phyloP scores from a whole-genome alignment of 2,113 vertebrate genomes.

The Pseudopipra pipra region DNA sequence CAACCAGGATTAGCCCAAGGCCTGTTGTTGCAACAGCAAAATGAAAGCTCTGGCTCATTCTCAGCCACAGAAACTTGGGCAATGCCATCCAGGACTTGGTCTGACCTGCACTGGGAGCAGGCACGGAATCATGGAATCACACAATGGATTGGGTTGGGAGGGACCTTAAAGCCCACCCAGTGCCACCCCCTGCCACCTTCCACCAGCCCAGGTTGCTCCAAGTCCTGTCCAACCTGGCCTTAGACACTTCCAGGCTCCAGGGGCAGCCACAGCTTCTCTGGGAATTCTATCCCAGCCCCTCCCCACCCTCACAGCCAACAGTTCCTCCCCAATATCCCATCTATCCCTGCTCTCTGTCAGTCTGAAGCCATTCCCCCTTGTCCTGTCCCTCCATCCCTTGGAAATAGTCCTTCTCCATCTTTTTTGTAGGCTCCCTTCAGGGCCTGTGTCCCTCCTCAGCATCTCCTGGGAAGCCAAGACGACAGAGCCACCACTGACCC shows the following conservation, averaged over 20 bases:
- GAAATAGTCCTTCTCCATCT: not conserved
- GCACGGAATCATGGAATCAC: not conserved
- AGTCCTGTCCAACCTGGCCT: not conserved
- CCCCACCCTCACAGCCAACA: not conserved
- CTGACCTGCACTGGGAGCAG: not conserved
- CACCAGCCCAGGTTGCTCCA: not conserved
- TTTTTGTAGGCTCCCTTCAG: not conserved
- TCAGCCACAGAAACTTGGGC: not conserved
- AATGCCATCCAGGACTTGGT: not conserved
- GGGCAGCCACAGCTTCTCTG: not conserved
- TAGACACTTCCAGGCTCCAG: not conserved
- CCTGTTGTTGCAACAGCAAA: not conserved
- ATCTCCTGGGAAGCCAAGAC: not conserved
- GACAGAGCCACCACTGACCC: not conserved
- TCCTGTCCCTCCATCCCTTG: not conserved
- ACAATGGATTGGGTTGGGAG: not conserved
- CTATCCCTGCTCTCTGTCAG: not conserved
- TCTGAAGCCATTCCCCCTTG: not conserved
- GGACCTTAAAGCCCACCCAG: too few species aligned
- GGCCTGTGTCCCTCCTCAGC: not conserved
- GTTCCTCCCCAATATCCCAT: not conserved
- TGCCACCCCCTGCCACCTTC: not conserved
- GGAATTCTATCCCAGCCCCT: not conserved
- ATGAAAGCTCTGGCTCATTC: slow-evolving; percentile 12
- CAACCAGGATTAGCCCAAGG: not conserved